phyloP scores from a whole-genome alignment of 2,888 invertebrate species.

The Amphipyra berbera region DNA sequence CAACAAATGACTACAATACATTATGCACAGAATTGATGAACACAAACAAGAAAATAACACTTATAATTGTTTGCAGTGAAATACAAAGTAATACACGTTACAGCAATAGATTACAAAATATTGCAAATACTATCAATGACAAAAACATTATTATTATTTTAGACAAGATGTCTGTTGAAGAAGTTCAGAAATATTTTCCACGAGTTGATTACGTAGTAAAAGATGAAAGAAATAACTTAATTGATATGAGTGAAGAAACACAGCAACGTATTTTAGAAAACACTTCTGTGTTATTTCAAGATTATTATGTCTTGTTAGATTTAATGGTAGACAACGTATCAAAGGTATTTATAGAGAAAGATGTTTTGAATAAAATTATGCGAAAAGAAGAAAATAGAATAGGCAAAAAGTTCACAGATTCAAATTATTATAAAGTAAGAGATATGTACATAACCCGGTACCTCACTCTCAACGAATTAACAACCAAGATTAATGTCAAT shows the following conservation, averaged over 20 bases:
- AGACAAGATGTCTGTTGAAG: neutral
- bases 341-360: slow-evolving; percentile 11
- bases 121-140: neutral
- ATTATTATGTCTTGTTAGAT: slow-evolving; percentile 11
- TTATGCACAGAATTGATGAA: no score
- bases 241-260: slow-evolving; percentile 20
- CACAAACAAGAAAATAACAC: no score
- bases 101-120: neutral
- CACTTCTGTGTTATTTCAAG: slow-evolving; percentile 37
- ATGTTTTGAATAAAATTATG: slow-evolving; percentile 24
- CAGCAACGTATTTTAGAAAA: slow-evolving; percentile 15
- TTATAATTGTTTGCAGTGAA: slow-evolving; percentile 1
- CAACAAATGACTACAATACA: no score
- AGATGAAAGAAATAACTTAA: slow-evolving; percentile 19
- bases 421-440: slow-evolving; percentile 24
- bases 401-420: slow-evolving; percentile 14
- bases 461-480: neutral
- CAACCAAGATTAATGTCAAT: no score
- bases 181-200: slow-evolving; percentile 17
- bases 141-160: slow-evolving; percentile 6
- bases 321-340: slow-evolving; percentile 23
- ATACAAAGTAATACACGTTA: neutral
- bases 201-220: neutral
- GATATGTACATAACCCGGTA: slow-evolving; percentile 25
- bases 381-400: slow-evolving; percentile 8